Base-by-base conservation (phyloP, 2,797 vertebrate species). In the Parambassis ranga region DNA sequence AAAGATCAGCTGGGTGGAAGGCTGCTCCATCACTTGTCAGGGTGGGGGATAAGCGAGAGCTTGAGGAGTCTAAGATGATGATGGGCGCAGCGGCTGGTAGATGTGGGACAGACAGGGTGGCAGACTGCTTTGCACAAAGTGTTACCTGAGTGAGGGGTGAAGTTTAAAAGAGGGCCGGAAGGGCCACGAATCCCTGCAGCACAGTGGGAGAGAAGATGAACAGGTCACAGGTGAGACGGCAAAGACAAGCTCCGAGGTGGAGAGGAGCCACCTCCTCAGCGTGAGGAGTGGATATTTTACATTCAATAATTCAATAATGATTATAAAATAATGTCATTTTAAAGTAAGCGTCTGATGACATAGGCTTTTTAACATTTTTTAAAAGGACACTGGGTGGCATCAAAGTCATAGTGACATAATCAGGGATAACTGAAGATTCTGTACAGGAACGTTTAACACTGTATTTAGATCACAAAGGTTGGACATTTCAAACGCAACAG, bases 81-180 rank as follows among this genome's bases (percentile, higher is more conserved):
- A 68, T 58, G 49, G 63, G 44, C 14, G 20, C 28, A 44, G 58
- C 15, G 36, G 79, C 61, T 63, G 74, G 53, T 14, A 42, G 42
- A 66, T 63, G 57, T 27, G 19, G 61, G 70, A 82, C 76, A 71
- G 65, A 88, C 77, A 77, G 71, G 33, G 63, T 24, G 78, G 26
- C 60, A 43, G 47, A 75, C 47, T 63, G 71, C 39, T 68, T 37
- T 19, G 52, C 47, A 79, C 47, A 82, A 16, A 55, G 58, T 41
- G 68, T 96, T 96, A 97, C 95, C 95, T 96, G 93, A 95, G 92
- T 28, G 94, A 94, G 32, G 95, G 94, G 84, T 95, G 95, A 32
- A 94, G 93, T 92, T 91, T 93, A 53, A 95, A 88, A 91, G 94
- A 93, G 80, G 94, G 85, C 82, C 92, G 94, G 90, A 94, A 92